Evolutionary conservation across 2,113 vertebrate genomes (phyloP).

Genomic region (Phoenicopterus ruber): DNA sequence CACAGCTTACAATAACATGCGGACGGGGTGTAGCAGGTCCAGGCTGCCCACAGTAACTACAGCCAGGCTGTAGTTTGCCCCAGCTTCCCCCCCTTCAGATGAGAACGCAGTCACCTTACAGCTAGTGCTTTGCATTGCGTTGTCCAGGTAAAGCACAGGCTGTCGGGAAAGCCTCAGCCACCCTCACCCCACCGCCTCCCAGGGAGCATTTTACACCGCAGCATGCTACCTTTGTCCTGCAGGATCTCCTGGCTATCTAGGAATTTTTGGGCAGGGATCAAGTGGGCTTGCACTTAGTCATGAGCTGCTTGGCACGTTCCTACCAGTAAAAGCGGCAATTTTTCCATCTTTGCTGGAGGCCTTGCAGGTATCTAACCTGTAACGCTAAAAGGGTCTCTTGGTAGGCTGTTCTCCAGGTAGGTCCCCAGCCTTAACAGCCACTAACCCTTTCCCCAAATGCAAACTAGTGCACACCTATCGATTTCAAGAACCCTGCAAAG

Average conservation of each 20-base stretch:
- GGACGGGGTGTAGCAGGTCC: neutral
- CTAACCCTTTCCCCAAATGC: neutral
- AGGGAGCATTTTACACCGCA: neutral
- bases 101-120: neutral
- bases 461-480: neutral
- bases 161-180: neutral
- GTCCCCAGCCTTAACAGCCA: neutral
- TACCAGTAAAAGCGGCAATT: neutral
- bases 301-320: neutral
- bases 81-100: neutral
- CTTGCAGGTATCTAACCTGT: neutral
- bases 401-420: neutral
- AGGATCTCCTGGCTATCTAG: neutral
- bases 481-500: neutral
- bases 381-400: neutral
- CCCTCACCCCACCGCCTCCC: neutral
- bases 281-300: neutral
- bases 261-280: neutral
- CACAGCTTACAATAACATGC: rapidly evolving
- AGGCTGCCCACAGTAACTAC: neutral
- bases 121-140: neutral
- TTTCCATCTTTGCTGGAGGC: neutral
- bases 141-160: neutral
- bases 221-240: neutral
- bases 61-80: neutral